phyloP scores from a whole-genome alignment of 2,113 vertebrate species.

The Catharus minimus region DNA sequence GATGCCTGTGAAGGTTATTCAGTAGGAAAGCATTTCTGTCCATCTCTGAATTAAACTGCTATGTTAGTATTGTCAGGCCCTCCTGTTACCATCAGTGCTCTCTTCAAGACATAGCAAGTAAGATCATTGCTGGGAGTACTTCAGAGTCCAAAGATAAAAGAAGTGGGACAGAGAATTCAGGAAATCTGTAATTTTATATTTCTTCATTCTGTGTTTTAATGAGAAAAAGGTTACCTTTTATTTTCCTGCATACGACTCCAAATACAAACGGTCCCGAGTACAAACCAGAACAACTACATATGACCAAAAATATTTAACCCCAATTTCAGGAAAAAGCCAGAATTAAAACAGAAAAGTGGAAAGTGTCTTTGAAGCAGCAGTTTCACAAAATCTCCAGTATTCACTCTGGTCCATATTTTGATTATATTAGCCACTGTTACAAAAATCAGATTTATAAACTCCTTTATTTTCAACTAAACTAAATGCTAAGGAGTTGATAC shows the following conservation, averaged over 20 bases:
- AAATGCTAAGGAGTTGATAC: background rate
- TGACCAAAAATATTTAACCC: background rate
- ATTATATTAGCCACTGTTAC: background rate
- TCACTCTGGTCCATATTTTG: background rate
- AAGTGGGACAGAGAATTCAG: rapidly evolving
- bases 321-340: background rate
- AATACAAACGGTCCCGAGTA: background rate
- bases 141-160: background rate
- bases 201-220: background rate
- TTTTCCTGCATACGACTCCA: background rate
- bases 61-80: background rate
- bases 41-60: background rate
- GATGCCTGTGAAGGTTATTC: background rate
- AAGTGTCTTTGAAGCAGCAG: background rate
- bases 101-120: background rate
- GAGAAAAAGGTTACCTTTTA: background rate
- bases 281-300: background rate
- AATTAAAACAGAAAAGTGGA: background rate
- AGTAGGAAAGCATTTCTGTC: background rate
- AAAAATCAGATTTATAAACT: background rate
- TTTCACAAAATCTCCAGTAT: background rate
- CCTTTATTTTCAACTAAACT: background rate
- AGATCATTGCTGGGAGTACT: background rate
- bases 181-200: background rate
- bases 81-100: background rate